Conservation (phyloP, 1,140 invertebrate species). For the Polypedilum vanderplanki region DNA sequence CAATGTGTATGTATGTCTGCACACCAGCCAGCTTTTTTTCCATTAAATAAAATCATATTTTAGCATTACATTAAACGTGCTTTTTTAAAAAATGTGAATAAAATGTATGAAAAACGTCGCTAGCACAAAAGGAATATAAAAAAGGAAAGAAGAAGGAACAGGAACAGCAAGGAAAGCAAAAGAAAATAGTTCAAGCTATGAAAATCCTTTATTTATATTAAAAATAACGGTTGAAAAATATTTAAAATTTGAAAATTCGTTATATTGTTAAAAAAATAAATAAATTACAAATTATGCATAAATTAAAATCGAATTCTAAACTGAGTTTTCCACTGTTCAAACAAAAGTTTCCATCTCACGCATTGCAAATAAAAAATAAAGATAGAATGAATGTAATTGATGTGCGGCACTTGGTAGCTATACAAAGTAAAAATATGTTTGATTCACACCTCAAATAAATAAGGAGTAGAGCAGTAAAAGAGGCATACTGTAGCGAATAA, state of each 20-base stretch:
- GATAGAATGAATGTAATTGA: background rate
- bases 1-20: background rate
- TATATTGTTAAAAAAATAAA: too few species aligned
- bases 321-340: too few species aligned
- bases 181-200: too few species aligned
- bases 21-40: background rate
- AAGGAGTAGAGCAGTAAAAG: background rate
- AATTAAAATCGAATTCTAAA: too few species aligned
- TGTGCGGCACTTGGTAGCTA: background rate
- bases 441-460: constrained; percentile 5
- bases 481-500: too few species aligned
- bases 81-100: background rate
- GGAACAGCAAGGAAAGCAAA: background rate
- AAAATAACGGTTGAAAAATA: too few species aligned
- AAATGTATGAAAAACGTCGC: background rate
- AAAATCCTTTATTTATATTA: too few species aligned
- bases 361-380: too few species aligned
- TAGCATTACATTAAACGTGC: constrained; percentile 17
- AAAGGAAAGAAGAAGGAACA: background rate
- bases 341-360: too few species aligned
- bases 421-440: constrained; percentile 4
- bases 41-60: constrained; percentile 20
- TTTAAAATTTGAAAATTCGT: too few species aligned
- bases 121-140: background rate
- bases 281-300: too few species aligned